Conservation (phyloP, 1,140 invertebrate species). For the Belonocnema kinseyi region DNA sequence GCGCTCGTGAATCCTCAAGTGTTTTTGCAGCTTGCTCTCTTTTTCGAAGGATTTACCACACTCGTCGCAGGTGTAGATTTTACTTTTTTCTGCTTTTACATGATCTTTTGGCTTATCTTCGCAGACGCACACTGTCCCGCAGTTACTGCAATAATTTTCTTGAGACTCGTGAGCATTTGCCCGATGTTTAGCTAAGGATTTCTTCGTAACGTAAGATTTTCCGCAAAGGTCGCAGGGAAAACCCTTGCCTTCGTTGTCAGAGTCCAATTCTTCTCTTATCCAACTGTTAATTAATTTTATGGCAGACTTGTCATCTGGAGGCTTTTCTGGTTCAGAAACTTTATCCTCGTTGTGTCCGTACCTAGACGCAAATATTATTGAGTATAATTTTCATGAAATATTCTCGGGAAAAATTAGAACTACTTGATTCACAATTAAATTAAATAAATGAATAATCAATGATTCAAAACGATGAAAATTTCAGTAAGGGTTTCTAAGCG, state of each 20-base stretch:
- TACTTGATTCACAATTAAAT: too few species aligned
- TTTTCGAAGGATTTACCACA: constrained; percentile 79
- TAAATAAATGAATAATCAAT: too few species aligned
- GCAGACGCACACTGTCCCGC: constrained; percentile 44
- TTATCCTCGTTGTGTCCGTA: constrained; percentile 53
- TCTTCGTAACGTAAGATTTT: constrained; percentile 65
- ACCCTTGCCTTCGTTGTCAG: constrained; percentile 63
- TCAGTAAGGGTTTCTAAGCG: too few species aligned
- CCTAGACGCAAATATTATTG: not conserved
- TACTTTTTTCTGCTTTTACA: constrained; percentile 69
- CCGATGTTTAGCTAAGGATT: constrained; percentile 62
- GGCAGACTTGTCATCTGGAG: constrained; percentile 59
- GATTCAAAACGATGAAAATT: too few species aligned
- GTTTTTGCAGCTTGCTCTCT: constrained; percentile 72
- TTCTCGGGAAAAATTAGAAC: not conserved
- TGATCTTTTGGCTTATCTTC: constrained; percentile 36
- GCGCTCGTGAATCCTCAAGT: constrained; percentile 67
- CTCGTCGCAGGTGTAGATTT: constrained; percentile 81
- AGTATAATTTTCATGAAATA: not conserved
- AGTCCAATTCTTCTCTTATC: constrained; percentile 66
- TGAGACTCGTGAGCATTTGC: constrained; percentile 49
- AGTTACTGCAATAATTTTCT: constrained; percentile 39
- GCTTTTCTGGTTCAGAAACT: constrained; percentile 51
- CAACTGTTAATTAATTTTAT: constrained; percentile 67
- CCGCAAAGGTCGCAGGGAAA: constrained; percentile 62